These are phyloP conservation scores for Actinostola sp. DNA, from an alignment of 92 coral and sea anemone species.

Conservation along the genomic window DNA sequence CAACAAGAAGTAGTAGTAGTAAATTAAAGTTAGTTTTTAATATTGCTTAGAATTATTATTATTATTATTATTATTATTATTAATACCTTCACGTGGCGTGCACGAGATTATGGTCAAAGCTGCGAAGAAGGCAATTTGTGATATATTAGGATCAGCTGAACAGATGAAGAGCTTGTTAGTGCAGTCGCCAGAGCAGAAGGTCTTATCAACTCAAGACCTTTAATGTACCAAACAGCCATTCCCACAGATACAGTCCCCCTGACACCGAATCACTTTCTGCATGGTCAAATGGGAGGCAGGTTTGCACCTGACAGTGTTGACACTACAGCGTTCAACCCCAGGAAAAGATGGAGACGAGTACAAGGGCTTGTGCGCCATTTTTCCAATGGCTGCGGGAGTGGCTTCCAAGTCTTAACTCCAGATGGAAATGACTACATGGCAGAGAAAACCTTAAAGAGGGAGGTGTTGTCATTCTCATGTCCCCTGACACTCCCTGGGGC, in stretches of 20 bases:
- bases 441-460: constrained; percentile 17
- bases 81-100: constrained; percentile 37
- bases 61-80: too few species aligned
- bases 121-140: constrained; percentile 50
- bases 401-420: constrained; percentile 44
- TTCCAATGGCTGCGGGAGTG: constrained; percentile 49
- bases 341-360: constrained; percentile 38
- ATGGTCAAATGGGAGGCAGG: constrained; percentile 57
- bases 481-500: constrained; percentile 36
- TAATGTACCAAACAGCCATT: constrained; percentile 47
- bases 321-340: constrained; percentile 38
- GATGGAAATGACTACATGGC: constrained; percentile 35
- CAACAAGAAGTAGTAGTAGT: too few species aligned
- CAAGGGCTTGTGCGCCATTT: constrained; percentile 36
- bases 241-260: constrained; percentile 48
- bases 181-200: constrained; percentile 58
- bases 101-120: constrained; percentile 62
- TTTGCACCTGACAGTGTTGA: constrained; percentile 45
- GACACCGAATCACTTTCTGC: constrained; percentile 59
- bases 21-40: too few species aligned
- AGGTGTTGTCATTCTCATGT: constrained; percentile 41
- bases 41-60: too few species aligned
- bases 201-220: constrained; percentile 46
- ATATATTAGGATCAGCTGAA: constrained; percentile 46
- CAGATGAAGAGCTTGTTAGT: constrained; percentile 58